Evolutionary conservation across 2,797 vertebrate genomes (phyloP), one percentile per base, ranked within the genome.

Genomic region (Peromyscus melanophrys): DNA sequence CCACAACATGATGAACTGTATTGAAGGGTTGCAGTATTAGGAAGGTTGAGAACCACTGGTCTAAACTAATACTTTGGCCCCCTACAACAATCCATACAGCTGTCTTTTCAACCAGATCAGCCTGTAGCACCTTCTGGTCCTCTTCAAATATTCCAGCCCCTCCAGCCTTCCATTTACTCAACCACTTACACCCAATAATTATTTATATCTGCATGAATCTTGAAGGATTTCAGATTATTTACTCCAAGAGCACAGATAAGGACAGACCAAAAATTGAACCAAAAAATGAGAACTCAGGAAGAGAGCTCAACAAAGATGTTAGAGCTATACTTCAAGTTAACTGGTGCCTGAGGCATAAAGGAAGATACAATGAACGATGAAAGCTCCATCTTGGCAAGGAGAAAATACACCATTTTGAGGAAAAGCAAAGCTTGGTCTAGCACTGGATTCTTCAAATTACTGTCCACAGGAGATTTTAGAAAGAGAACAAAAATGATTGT

Each of bases 191-290:
- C 34, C 67, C 29, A 55, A 92, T 82, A 78, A 84, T 96, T 96
- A 97, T 91, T 96, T 96, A 93, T 95, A 90, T 81, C 80, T 91
- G 76, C 65, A 37, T 69, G 84, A 95, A 88, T 90, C 96, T 97
- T 61, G 91, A 94, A 96, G n/a, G 63, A 95, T 89, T 96, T 89
- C 77, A 96, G 59, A 46, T 91, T 78, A 59, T 90, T 95, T 94
- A 96, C 88, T 97, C 78, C 37, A 90, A 94, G 81, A 94, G 84
- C 61, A 90, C 78, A 92, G 69, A 75, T 78, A 88, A 95, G 67
- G 65, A 77, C 71, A 97, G 91, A 94, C 80, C 31, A 95, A 71
- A 96, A 96, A 97, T 7, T 92, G 89, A 97, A 96, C 57, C 86
- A 29, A 52, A 97, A 97, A 95, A 92, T 75, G 95, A 78, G 73